Conservation (phyloP, 2,113 vertebrate genomes). For the Cynopterus brachyotis region DNA sequence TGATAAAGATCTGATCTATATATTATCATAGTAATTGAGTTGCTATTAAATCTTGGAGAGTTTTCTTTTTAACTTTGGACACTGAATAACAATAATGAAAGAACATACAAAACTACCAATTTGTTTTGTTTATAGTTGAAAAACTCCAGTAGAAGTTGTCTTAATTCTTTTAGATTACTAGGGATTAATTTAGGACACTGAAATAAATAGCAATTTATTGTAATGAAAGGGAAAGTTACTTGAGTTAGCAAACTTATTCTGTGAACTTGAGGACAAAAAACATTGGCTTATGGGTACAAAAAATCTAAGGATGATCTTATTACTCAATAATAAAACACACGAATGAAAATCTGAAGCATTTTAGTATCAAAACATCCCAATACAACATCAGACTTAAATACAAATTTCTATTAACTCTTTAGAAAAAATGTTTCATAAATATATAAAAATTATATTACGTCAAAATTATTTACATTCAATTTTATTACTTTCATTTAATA, state of each 20-base stretch:
- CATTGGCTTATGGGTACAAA: background rate
- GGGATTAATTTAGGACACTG: background rate
- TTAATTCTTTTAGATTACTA: background rate
- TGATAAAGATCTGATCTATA: background rate
- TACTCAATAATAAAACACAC: constrained; percentile 20
- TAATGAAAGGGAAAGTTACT: background rate
- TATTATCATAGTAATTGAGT: background rate
- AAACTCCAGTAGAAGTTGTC: background rate
- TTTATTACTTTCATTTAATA: constrained; percentile 35
- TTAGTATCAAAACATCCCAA: background rate
- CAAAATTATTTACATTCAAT: constrained; percentile 42
- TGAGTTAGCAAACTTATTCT: background rate
- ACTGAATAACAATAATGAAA: background rate
- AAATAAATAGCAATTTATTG: constrained; percentile 26
- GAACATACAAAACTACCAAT: background rate
- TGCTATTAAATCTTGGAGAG: background rate
- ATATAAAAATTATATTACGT: constrained; percentile 33
- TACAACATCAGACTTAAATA: background rate
- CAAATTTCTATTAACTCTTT: constrained; percentile 25
- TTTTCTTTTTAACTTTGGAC: background rate
- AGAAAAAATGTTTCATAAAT: constrained; percentile 31
- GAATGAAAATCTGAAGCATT: background rate
- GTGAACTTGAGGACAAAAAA: background rate
- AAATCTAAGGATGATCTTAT: constrained; percentile 16
- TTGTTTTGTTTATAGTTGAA: background rate